Percentiles rank a stretch among this genome's conserved stretches.
Evolutionary conservation across 2,888 invertebrate species (phyloP).

Genomic region (Lithophane semibrunnea): DNA sequence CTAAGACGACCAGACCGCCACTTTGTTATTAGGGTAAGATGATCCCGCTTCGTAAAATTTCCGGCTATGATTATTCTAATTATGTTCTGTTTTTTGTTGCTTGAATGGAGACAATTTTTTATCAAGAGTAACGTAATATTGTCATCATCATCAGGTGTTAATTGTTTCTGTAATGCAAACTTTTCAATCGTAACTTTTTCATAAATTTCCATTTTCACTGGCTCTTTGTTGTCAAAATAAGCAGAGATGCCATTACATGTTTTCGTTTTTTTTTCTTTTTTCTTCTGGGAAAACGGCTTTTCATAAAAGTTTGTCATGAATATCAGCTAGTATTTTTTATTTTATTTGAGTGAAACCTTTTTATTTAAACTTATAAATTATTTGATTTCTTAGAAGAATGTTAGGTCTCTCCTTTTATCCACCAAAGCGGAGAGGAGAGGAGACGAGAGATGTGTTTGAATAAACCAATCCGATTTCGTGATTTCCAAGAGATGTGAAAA

Average conservation of each 20-base stretch:
- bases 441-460: no score
- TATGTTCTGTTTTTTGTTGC: background rate
- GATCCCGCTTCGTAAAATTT: background rate
- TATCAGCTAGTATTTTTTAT: background rate
- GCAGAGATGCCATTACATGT: background rate
- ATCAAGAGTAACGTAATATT: background rate
- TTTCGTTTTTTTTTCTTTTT: background rate
- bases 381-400: background rate
- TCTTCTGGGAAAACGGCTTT: background rate
- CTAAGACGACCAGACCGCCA: no score
- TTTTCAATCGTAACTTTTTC: conserved; percentile 3
- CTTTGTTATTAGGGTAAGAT: background rate
- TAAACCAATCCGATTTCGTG: no score
- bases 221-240: background rate
- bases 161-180: background rate
- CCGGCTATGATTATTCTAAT: background rate
- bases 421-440: no score
- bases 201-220: background rate
- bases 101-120: background rate
- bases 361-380: background rate
- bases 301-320: background rate
- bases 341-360: background rate
- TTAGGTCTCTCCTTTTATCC: background rate
- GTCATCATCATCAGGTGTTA: background rate
- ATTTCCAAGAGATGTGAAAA: no score